Evolutionary conservation across 1,140 invertebrate genomes (phyloP).

Genomic region (Luehdorfia chinensis): DNA sequence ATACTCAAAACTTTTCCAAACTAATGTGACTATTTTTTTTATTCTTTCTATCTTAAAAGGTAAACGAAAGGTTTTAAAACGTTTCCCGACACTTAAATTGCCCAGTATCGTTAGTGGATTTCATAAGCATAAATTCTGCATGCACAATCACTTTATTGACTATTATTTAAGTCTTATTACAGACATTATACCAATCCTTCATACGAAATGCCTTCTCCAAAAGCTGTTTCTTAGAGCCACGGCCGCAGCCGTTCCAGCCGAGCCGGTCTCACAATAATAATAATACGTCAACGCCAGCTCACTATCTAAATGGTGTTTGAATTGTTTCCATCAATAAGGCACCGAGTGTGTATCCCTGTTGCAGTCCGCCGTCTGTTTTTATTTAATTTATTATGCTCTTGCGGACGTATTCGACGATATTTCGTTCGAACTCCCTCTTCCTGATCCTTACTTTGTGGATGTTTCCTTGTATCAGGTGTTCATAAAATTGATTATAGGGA

Average conservation of each 20-base stretch:
- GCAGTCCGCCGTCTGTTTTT: constrained; percentile 35
- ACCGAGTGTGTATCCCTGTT: constrained; percentile 55
- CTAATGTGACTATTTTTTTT: too few species aligned
- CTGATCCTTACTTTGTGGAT: not conserved
- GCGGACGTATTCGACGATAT: not conserved
- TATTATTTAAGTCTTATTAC: too few species aligned
- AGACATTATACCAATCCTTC: too few species aligned
- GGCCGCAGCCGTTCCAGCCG: constrained; percentile 3
- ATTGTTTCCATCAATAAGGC: constrained; percentile 67
- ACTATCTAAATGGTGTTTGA: constrained; percentile 69
- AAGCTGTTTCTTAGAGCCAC: constrained; percentile 12
- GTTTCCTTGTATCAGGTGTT: not conserved
- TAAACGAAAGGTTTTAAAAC: too few species aligned
- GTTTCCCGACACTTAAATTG: too few species aligned
- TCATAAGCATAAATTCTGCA: too few species aligned
- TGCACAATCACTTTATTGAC: too few species aligned
- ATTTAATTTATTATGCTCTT: constrained; percentile 40
- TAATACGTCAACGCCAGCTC: constrained; percentile 60
- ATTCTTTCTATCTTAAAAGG: too few species aligned
- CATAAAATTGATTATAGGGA: too few species aligned
- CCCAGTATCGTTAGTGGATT: too few species aligned
- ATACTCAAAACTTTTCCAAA: too few species aligned
- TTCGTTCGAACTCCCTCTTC: too few species aligned
- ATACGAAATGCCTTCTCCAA: constrained; percentile 25
- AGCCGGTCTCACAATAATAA: constrained; percentile 50